Evolutionary conservation across 92 coral and sea anemone genomes (phyloP), one percentile per base, ranked within the genome.

Genomic region (Epizoanthus stellaris): DNA sequence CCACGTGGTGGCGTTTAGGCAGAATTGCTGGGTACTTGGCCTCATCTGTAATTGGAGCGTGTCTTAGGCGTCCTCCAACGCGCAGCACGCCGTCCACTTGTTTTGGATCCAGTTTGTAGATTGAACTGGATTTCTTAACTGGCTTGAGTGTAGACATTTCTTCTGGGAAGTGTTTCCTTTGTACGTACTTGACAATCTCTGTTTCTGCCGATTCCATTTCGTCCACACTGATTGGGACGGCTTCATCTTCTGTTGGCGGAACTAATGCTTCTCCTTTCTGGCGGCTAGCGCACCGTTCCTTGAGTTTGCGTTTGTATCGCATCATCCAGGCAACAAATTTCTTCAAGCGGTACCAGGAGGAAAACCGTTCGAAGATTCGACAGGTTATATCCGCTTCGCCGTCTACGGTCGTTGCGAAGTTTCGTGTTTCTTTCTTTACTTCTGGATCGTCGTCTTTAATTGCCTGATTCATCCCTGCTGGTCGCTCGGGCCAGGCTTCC

Each of bases 401-500:
- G 36, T 66, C 62, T 3, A 74, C 53, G 23, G 73, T 71, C 8
- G 65, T 47, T 54, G 87, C 80, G 45, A 65, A 74, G 3, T 82
- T 23, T n/a, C 73, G 81, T 20, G 80, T 30, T 70, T 62, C 87
- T 11, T 38, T 76, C 77, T 91, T 91, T 20, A 88, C 70, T 64
- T 91, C 94, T 17, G 90, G 88, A 56, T 92, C 90, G 76, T 89
- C 72, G 75, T 81, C 90, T 54, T 63, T 52, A 20, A 84, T 45
- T 42, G 36, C 39, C 19, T 75, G 16, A 20, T n/a, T 65, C 7
- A 74, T 11, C 2, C 56, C 69, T 8, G 62, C 71, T n/a, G 95
- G 95, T 82, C 80, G 87, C 72, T 75, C n/a, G 11, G 92, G 91
- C 92, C 92, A 91, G 6, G 66, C 15, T 23, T 79, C 92, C n/a